phyloP scores from a whole-genome alignment of 2,888 invertebrate genomes.

The Sisyra terminalis region DNA sequence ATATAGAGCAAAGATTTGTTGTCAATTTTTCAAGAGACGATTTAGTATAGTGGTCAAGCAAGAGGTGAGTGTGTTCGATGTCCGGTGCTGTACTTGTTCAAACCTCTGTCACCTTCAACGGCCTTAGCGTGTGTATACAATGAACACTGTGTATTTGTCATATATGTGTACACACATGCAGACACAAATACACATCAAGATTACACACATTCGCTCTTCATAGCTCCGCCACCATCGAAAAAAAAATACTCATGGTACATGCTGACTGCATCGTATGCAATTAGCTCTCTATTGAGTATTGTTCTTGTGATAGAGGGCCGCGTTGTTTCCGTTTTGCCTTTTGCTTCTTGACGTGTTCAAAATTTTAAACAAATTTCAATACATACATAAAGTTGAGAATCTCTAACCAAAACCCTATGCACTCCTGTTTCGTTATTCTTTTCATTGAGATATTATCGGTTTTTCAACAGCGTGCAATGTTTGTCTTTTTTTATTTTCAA shows the following conservation, averaged over 20 bases:
- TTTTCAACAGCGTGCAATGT: not conserved
- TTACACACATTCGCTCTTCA: no score
- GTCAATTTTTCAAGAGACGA: no score
- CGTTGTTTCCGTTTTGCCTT: no score
- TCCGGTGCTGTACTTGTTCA: slow-evolving; percentile 1
- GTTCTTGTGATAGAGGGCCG: no score
- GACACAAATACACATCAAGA: not conserved
- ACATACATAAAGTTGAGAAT: not conserved
- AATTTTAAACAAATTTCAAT: not conserved
- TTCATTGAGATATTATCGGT: not conserved
- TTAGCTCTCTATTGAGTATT: no score
- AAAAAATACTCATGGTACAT: no score
- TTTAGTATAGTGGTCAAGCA: no score
- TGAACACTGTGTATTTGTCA: not conserved
- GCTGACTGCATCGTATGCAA: no score
- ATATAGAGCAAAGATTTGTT: no score
- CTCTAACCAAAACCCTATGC: not conserved
- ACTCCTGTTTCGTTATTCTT: not conserved
- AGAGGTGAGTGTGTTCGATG: not conserved
- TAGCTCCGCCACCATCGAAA: no score
- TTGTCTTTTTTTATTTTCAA: not conserved
- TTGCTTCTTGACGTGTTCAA: no score
- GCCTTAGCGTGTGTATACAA: slow-evolving; percentile 6
- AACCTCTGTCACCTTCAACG: slow-evolving; percentile 4
- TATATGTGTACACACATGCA: not conserved